Percentiles rank a stretch among this genome's conserved stretches.
These are phyloP conservation scores for Apolygus lucorum DNA, from an alignment of 1,140 invertebrate genomes.

Conservation along the genomic window DNA sequence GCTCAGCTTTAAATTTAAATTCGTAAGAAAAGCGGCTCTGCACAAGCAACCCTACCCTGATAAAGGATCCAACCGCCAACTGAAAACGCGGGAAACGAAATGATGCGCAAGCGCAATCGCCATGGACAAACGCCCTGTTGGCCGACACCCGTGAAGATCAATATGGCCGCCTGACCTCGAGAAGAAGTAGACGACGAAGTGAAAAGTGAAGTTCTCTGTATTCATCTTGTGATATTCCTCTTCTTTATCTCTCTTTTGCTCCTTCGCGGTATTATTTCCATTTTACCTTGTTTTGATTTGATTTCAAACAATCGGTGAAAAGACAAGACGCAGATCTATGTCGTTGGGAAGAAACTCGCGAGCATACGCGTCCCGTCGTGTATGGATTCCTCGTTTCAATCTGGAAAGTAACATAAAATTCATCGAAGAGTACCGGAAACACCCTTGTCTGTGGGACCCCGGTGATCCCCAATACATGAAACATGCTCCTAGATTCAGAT, in stretches of 20 bases:
- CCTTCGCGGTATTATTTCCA: neutral
- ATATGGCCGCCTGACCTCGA: neutral
- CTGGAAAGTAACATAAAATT: neutral
- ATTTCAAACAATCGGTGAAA: neutral
- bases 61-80: too few species aligned
- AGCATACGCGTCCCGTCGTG: neutral
- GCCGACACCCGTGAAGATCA: too few species aligned
- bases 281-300: neutral
- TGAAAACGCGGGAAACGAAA: too few species aligned
- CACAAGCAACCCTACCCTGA: too few species aligned
- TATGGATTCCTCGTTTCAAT: conserved; percentile 6
- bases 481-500: neutral
- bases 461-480: neutral
- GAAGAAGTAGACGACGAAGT: neutral
- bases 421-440: conserved; percentile 4
- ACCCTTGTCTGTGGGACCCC: neutral
- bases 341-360: neutral
- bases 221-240: neutral
- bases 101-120: too few species aligned
- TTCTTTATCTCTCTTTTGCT: neutral
- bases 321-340: neutral
- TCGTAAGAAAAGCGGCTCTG: too few species aligned
- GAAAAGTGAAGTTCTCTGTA: neutral
- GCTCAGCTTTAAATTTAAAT: too few species aligned
- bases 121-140: too few species aligned